phyloP scores from a whole-genome alignment of 30 jellyfish, hydroid and myxozoan genomes.

The Turritopsis rubra region DNA sequence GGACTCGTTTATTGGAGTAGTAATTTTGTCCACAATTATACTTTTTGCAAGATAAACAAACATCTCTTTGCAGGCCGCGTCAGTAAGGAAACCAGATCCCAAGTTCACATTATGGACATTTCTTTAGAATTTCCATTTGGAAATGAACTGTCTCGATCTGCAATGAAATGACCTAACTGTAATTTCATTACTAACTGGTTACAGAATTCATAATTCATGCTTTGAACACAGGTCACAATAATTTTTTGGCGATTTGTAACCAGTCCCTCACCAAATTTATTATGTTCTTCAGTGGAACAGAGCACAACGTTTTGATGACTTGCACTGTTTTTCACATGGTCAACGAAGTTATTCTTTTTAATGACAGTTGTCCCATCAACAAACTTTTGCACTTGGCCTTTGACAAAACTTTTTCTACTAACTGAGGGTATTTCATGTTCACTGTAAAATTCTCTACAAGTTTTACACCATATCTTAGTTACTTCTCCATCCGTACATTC shows the following conservation, averaged over 20 bases:
- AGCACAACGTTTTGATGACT: background rate
- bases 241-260: background rate
- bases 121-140: background rate
- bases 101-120: background rate
- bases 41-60: background rate
- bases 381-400: background rate
- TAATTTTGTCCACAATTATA: background rate
- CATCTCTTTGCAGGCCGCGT: background rate
- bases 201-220: background rate
- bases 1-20: constrained; percentile 9
- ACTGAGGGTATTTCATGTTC: background rate
- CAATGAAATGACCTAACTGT: background rate
- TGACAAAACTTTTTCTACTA: background rate
- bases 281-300: too few species aligned
- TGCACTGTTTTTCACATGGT: background rate
- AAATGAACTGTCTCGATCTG: background rate
- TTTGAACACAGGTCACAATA: background rate
- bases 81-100: background rate
- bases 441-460: background rate
- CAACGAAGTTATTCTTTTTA: background rate
- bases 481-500: too few species aligned
- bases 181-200: background rate
- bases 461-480: background rate
- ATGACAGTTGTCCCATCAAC: background rate
- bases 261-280: too few species aligned